Conservation (phyloP, 2,113 vertebrate species). For the Pelusios castaneus region DNA sequence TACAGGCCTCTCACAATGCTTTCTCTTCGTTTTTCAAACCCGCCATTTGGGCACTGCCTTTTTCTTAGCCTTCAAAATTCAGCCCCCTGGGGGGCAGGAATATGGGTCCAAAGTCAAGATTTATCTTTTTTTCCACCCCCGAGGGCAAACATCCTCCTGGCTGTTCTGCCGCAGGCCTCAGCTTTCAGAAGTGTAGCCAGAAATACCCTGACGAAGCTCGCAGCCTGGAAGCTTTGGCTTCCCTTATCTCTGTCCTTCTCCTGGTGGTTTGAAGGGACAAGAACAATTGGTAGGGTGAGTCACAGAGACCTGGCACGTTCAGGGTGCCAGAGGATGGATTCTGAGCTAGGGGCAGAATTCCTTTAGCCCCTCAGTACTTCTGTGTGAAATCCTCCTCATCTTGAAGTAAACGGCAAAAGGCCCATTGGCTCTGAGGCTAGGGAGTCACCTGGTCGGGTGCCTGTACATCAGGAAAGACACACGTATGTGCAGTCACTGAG, state of each 20-base stretch:
- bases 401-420: not conserved
- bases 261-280: not conserved
- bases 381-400: not conserved
- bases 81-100: not conserved
- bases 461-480: not conserved
- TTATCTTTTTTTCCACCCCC: not conserved
- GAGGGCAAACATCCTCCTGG: conserved; percentile 10
- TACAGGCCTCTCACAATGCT: conserved; percentile 7
- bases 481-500: not conserved
- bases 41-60: not conserved
- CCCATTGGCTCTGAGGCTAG: not conserved
- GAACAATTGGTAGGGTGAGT: not conserved
- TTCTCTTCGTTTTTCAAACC: not conserved
- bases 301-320: not conserved
- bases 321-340: not conserved
- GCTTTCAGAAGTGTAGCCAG: not conserved
- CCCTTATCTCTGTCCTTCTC: not conserved
- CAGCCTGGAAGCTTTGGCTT: not conserved
- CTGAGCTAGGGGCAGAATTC: not conserved
- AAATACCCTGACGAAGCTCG: not conserved
- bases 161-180: fast-evolving
- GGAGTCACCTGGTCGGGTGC: not conserved
- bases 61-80: not conserved
- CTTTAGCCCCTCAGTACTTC: not conserved
- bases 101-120: conserved; percentile 10